Conservation (phyloP, 2,113 vertebrate species). For the Gambusia holbrooki region DNA sequence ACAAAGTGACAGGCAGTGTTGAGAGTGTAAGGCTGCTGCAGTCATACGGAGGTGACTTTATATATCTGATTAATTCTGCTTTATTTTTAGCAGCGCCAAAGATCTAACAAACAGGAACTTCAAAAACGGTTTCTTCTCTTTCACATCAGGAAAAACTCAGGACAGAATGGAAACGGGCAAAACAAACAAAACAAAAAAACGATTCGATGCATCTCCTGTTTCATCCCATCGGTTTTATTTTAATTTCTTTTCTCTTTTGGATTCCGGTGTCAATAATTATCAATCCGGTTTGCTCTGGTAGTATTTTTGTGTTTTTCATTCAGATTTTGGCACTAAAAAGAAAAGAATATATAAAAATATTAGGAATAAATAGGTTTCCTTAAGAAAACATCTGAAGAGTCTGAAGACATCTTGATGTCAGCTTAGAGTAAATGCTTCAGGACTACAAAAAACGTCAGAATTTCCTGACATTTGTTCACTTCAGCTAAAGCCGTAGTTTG, state of each 20-base stretch:
- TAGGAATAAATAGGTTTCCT: neutral
- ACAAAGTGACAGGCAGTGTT: conserved; percentile 16
- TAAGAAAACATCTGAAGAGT: neutral
- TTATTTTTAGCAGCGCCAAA: conserved; percentile 47
- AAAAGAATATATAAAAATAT: neutral
- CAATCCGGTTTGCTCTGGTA: neutral
- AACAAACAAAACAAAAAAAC: neutral
- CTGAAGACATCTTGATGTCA: neutral
- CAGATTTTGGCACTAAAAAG: no score
- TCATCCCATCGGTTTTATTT: neutral
- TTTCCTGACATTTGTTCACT: neutral
- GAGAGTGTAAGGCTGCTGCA: conserved; percentile 11
- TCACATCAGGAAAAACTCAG: neutral
- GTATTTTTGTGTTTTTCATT: neutral
- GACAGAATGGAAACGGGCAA: neutral
- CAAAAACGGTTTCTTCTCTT: conserved; percentile 2
- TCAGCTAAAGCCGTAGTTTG: neutral
- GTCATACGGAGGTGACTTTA: conserved; percentile 15
- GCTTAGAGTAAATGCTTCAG: neutral
- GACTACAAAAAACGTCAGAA: neutral
- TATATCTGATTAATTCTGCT: conserved; percentile 6
- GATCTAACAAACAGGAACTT: conserved; percentile 6
- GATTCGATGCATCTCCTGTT: neutral
- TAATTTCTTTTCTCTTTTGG: neutral
- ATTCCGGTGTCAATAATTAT: neutral